phyloP scores from a whole-genome alignment of 2,113 vertebrate species.

The Gymnorhina tibicen region DNA sequence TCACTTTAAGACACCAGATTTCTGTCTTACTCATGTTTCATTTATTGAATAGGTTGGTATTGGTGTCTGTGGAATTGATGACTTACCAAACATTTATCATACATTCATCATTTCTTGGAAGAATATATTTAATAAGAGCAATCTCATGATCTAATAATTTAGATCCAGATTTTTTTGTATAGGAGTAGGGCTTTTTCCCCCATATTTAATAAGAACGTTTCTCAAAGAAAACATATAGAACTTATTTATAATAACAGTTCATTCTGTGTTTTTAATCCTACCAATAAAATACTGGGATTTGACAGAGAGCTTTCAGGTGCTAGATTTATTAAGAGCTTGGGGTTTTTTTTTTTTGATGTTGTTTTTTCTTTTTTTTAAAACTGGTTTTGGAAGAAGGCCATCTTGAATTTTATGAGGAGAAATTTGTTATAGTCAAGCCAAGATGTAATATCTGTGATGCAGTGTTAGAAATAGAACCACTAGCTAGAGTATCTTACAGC shows the following conservation, averaged over 20 bases:
- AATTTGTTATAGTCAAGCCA: not conserved
- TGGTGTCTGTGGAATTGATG: not conserved
- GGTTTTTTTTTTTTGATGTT: too few species aligned
- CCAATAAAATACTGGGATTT: constrained; percentile 24
- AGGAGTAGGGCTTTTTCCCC: not conserved
- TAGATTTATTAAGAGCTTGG: not conserved
- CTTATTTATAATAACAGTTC: not conserved
- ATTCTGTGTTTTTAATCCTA: not conserved
- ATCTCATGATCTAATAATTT: not conserved
- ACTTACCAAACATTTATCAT: not conserved
- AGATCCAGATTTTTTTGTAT: not conserved
- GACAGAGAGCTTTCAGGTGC: not conserved
- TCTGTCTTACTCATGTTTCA: not conserved
- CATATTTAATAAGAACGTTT: not conserved
- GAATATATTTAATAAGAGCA: not conserved
- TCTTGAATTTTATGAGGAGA: constrained; percentile 27
- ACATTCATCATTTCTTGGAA: not conserved
- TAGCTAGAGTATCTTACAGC: not conserved
- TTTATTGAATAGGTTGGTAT: not conserved
- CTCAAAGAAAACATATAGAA: not conserved
- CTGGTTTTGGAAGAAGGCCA: not conserved
- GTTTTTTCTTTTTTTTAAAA: not conserved
- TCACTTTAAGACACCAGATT: not conserved
- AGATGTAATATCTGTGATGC: not conserved
- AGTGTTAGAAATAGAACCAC: not conserved